Evolutionary conservation across 2,888 invertebrate species (phyloP).

Genomic region (Campaea margaritaria): DNA sequence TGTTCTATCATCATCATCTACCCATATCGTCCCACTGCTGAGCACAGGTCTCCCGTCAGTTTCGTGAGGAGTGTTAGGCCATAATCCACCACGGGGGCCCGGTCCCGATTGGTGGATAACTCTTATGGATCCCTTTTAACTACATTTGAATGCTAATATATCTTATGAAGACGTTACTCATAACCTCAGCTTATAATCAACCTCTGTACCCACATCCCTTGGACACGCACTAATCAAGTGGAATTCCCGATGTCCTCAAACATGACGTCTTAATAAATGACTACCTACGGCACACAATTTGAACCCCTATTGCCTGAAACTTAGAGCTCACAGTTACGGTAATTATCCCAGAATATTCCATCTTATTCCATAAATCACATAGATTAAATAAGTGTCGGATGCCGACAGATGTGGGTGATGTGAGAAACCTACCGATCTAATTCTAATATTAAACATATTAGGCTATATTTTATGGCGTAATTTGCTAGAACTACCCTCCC

Average conservation of each 20-base stretch:
- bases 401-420: constrained; percentile 49
- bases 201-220: constrained; percentile 15
- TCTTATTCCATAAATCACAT: constrained; percentile 57
- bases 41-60: no score
- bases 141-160: neutral
- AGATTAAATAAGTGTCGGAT: constrained; percentile 61
- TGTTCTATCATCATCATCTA: no score
- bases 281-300: constrained; percentile 16
- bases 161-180: constrained; percentile 16
- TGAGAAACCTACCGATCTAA: constrained; percentile 20
- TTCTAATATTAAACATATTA: constrained; percentile 38
- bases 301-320: constrained; percentile 27
- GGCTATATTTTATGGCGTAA: constrained; percentile 44
- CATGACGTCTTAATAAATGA: constrained; percentile 34
- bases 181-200: constrained; percentile 26
- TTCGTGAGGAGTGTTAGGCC: no score
- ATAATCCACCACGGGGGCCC: no score
- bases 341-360: constrained; percentile 44
- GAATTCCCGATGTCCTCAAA: constrained; percentile 40
- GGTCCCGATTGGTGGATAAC: no score
- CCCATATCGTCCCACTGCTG: no score
- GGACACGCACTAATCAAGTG: constrained; percentile 46
- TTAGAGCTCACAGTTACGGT: constrained; percentile 39
- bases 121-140: neutral
- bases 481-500: constrained; percentile 37